A percentile compares a stretch with the other conserved stretches of the same genome.
These are phyloP conservation scores for Orthonevra nobilis DNA, from an alignment of 2,888 invertebrate species.

Conservation along the genomic window DNA sequence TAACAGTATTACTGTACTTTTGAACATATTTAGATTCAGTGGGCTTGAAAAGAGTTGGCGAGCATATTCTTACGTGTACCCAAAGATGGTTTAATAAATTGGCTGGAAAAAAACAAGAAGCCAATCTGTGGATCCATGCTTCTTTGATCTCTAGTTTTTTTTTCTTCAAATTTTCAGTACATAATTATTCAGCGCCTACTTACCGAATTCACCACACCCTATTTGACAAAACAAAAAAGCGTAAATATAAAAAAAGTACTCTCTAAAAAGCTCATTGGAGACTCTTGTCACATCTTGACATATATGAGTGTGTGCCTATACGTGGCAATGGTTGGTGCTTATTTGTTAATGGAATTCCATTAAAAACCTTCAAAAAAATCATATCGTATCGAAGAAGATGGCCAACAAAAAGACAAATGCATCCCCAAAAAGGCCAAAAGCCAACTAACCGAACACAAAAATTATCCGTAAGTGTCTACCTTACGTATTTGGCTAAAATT, in stretches of 20 bases:
- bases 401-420: constrained; percentile 2
- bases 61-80: too few species aligned
- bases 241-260: neutral
- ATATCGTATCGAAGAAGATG: neutral
- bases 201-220: neutral
- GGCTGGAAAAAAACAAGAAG: too few species aligned
- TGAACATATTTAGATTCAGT: too few species aligned
- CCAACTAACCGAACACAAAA: neutral
- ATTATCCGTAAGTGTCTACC: neutral
- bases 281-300: constrained; percentile 16
- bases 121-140: too few species aligned
- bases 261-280: neutral
- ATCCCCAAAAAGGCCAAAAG: constrained; percentile 6
- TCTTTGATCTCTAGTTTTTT: too few species aligned
- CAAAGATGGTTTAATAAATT: too few species aligned
- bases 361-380: constrained; percentile 1
- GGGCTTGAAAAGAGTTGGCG: too few species aligned
- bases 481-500: neutral
- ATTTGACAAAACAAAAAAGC: neutral
- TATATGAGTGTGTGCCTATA: too few species aligned
- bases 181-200: too few species aligned
- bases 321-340: too few species aligned
- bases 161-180: too few species aligned
- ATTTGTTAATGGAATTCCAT: constrained; percentile 49
- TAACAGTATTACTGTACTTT: too few species aligned